These are phyloP conservation scores for Lordiphosa clarofinis DNA, from an alignment of 1,140 invertebrate species.

Conservation along the genomic window DNA sequence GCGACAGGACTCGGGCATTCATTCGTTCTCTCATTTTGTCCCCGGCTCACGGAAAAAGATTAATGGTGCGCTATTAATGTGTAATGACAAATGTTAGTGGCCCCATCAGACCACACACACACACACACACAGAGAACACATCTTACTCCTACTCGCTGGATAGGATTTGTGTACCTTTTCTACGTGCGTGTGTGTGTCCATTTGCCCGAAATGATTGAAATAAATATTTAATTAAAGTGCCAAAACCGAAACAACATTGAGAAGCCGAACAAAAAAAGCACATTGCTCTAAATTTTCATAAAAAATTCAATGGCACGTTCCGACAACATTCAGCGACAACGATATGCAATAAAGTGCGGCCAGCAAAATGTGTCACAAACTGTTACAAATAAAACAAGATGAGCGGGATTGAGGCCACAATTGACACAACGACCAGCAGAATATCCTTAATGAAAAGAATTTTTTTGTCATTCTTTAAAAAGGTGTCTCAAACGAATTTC, in stretches of 20 bases:
- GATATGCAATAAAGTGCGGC: conserved; percentile 64
- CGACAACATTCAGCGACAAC: conserved; percentile 27
- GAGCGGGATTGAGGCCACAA: too few relatives aligned
- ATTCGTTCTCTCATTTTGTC: conserved; percentile 47
- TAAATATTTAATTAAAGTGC: conserved; percentile 74
- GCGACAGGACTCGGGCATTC: conserved; percentile 37
- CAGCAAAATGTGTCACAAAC: conserved; percentile 55
- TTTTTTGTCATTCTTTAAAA: too few relatives aligned
- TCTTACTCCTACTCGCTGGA: conserved; percentile 32
- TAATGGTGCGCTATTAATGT: conserved; percentile 77
- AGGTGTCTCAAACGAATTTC: too few relatives aligned
- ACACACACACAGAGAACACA: too few relatives aligned
- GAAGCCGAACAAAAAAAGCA: conserved; percentile 21
- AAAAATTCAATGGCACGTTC: conserved; percentile 68
- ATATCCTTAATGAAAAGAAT: too few relatives aligned
- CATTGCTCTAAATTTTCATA: conserved; percentile 72
- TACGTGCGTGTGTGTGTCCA: conserved; percentile 33
- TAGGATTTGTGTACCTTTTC: conserved; percentile 22
- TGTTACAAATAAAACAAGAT: conserved; percentile 39
- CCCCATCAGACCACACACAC: conserved; percentile 7
- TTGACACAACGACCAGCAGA: too few relatives aligned
- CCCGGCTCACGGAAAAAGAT: conserved; percentile 64
- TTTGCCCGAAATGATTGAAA: conserved; percentile 67
- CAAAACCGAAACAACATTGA: conserved; percentile 36
- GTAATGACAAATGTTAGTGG: conserved; percentile 77